A percentile compares a stretch with the other conserved stretches of the same genome.
These are phyloP conservation scores for Sebastes wilsoni DNA, from an alignment of 2,797 vertebrate genomes.

Conservation along the genomic window DNA sequence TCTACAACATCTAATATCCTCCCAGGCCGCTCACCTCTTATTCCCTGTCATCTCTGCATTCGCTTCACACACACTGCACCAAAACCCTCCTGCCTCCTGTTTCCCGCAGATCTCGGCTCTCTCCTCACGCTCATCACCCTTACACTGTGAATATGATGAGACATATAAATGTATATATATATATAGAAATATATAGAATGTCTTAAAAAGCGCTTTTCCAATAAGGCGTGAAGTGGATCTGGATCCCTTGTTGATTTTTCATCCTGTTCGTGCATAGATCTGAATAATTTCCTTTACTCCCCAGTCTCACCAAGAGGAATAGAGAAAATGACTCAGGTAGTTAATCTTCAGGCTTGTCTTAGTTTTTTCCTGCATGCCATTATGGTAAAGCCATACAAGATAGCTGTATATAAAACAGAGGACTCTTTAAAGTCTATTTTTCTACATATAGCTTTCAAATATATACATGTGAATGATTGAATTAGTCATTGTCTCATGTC, in stretches of 20 bases:
- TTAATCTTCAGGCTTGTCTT: constrained; percentile 82
- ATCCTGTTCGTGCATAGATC: constrained; percentile 50
- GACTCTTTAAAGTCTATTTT: constrained; percentile 85
- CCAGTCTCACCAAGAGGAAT: constrained; percentile 56
- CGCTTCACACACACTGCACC: constrained; percentile 54
- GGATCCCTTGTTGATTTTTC: constrained; percentile 37
- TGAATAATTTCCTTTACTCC: constrained; percentile 60
- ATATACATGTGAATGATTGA: constrained; percentile 59
- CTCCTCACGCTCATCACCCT: constrained; percentile 47
- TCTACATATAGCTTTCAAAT: constrained; percentile 77
- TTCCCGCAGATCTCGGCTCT: constrained; percentile 38
- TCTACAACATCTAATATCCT: constrained; percentile 34
- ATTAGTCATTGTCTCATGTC: constrained; percentile 50
- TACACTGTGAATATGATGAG: constrained; percentile 75
- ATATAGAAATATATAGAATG: constrained; percentile 45
- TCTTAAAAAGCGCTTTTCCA: constrained; percentile 42
- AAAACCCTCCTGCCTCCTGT: constrained; percentile 43
- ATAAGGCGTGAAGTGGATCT: constrained; percentile 38
- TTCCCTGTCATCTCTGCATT: constrained; percentile 46
- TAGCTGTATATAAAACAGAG: constrained; percentile 80
- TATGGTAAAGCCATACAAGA: constrained; percentile 85
- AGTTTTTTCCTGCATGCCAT: constrained; percentile 81
- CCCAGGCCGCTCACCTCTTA: constrained; percentile 3
- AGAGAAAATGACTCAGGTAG: constrained; percentile 85
- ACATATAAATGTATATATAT: constrained; percentile 40